Evolutionary conservation across 2,113 vertebrate species (phyloP).

Genomic region (Elephantulus edwardii): DNA sequence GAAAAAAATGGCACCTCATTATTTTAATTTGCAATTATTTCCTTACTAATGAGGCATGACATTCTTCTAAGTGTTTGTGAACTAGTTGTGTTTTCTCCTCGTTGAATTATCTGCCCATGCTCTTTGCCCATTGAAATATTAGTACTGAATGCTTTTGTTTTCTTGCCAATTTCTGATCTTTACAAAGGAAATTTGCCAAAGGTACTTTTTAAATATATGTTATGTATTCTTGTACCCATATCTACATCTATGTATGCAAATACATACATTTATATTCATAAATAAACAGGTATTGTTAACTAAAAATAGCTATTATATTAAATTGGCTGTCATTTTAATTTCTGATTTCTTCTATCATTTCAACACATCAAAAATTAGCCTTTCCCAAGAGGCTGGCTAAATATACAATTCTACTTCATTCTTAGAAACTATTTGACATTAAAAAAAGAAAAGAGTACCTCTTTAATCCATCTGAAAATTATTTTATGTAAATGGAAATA

Average conservation of each 20-base stretch:
- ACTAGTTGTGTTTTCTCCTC: slow-evolving; percentile 55
- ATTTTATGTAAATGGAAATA: slow-evolving; percentile 14
- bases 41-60: slow-evolving; percentile 69
- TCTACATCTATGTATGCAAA: background rate
- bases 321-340: slow-evolving; percentile 24
- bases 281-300: slow-evolving; percentile 51
- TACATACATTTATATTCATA: background rate
- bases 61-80: slow-evolving; percentile 64
- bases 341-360: slow-evolving; percentile 54
- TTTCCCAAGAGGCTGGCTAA: slow-evolving; percentile 43
- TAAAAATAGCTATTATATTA: slow-evolving; percentile 26
- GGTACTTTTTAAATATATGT: slow-evolving; percentile 32
- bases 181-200: slow-evolving; percentile 17
- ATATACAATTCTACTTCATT: slow-evolving; percentile 47
- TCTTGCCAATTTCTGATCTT: slow-evolving; percentile 51
- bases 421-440: slow-evolving; percentile 17
- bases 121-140: slow-evolving; percentile 54
- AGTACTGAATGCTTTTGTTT: background rate
- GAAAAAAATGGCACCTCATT: slow-evolving; percentile 62
- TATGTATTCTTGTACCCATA: background rate
- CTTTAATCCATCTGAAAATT: background rate
- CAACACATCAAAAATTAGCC: slow-evolving; percentile 27
- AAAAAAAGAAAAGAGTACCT: background rate
- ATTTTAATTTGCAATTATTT: slow-evolving; percentile 75
- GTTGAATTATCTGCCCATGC: slow-evolving; percentile 47